phyloP scores from a whole-genome alignment of 2,888 invertebrate species.

The Agriotes lineatus region DNA sequence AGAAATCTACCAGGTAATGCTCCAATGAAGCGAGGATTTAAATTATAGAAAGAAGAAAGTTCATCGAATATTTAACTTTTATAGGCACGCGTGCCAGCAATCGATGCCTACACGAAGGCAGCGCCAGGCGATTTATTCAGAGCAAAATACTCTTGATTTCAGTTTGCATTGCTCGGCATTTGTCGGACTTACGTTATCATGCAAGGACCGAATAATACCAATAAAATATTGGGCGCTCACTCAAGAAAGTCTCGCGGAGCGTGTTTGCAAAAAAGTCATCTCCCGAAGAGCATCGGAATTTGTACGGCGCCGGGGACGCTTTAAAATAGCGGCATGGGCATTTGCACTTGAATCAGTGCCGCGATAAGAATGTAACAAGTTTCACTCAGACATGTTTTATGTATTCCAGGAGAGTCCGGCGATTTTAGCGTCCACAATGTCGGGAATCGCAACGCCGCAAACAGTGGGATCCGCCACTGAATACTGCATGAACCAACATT shows the following conservation, averaged over 20 bases:
- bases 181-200: background rate
- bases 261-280: background rate
- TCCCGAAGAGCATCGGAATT: conserved; percentile 15
- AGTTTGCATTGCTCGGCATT: background rate
- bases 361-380: conserved; percentile 39
- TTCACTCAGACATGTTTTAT: conserved; percentile 43
- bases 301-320: conserved; percentile 4
- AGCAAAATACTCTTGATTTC: background rate
- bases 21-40: no score
- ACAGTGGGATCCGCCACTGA: conserved; percentile 38
- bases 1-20: no score
- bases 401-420: conserved; percentile 35
- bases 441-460: conserved; percentile 35
- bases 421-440: conserved; percentile 38
- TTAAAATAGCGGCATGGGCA: conserved; percentile 24
- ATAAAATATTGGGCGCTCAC: background rate
- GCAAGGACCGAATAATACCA: conserved; percentile 3
- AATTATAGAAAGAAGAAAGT: no score
- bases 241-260: background rate
- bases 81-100: background rate
- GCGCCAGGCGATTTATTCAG: background rate
- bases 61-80: background rate
- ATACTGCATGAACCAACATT: conserved; percentile 44
- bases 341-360: conserved; percentile 38
- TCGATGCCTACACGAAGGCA: no score